Percentiles rank a stretch among this genome's conserved stretches.
phyloP scores from a whole-genome alignment of 2,113 vertebrate genomes.

The Plectropomus leopardus region DNA sequence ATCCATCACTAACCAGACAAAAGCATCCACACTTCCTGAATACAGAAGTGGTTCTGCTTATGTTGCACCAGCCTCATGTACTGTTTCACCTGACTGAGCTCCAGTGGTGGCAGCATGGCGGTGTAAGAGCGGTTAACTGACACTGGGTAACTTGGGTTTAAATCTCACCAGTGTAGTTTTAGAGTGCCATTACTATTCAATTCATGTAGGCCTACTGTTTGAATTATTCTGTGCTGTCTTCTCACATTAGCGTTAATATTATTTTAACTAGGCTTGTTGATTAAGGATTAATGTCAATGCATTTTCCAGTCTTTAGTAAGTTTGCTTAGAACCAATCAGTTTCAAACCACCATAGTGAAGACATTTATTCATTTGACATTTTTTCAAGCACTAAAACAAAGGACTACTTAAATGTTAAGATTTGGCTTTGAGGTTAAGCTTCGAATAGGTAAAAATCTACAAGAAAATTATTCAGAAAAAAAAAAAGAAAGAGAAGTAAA shows the following conservation, averaged over 20 bases:
- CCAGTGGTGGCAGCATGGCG: not conserved
- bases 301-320: no score
- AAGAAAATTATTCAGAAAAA: no score
- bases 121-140: no score
- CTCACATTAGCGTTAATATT: not conserved
- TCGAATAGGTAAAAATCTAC: no score
- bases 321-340: no score
- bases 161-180: not conserved
- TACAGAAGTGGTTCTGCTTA: no score
- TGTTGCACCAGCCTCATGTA: not conserved
- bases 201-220: not conserved
- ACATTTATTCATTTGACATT: no score
- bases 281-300: not conserved
- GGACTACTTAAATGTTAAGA: not conserved
- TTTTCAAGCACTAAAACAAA: no score
- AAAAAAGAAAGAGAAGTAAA: not conserved
- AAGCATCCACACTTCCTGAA: not conserved
- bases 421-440: not conserved
- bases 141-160: not conserved
- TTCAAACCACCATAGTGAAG: no score
- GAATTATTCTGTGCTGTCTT: not conserved
- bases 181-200: not conserved
- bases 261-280: not conserved
- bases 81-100: not conserved
- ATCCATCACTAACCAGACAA: not conserved